phyloP scores from a whole-genome alignment of 1,140 invertebrate species.

The Arion vulgaris region DNA sequence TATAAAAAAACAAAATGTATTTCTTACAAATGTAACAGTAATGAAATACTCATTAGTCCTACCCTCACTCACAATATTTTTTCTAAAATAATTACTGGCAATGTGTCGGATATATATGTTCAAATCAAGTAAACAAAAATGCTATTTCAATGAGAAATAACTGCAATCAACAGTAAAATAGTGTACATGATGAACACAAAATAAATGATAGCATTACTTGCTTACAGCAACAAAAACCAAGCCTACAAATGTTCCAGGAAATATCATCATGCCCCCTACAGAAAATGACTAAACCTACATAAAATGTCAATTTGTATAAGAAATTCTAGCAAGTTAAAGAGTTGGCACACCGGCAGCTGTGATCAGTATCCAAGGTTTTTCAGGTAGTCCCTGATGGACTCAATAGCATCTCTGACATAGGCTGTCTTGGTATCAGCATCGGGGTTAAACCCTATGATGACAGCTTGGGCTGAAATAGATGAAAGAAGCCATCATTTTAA shows the following conservation, averaged over 20 bases:
- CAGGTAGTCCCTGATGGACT: constrained; percentile 8
- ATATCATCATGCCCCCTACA: not conserved
- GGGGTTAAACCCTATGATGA: constrained; percentile 19
- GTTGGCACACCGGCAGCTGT: too few species aligned
- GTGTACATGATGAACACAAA: too few species aligned
- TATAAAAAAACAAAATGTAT: too few species aligned
- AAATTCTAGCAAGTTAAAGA: not conserved
- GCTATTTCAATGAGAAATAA: too few species aligned
- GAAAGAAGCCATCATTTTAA: too few species aligned
- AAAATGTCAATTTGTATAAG: not conserved
- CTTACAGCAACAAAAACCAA: not conserved
- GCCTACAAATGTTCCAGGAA: not conserved
- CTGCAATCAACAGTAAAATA: too few species aligned
- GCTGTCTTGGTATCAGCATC: constrained; percentile 17
- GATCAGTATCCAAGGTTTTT: constrained; percentile 6
- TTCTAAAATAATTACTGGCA: too few species aligned
- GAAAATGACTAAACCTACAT: not conserved
- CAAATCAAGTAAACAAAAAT: too few species aligned
- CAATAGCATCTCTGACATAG: constrained; percentile 1
- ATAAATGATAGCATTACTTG: not conserved
- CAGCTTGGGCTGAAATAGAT: constrained; percentile 16
- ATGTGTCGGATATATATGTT: too few species aligned
- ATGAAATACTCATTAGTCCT: too few species aligned
- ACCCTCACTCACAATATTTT: too few species aligned
- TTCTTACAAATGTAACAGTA: too few species aligned